These are phyloP conservation scores for Lymantria dispar DNA, from an alignment of 2,888 invertebrate species.

Conservation along the genomic window DNA sequence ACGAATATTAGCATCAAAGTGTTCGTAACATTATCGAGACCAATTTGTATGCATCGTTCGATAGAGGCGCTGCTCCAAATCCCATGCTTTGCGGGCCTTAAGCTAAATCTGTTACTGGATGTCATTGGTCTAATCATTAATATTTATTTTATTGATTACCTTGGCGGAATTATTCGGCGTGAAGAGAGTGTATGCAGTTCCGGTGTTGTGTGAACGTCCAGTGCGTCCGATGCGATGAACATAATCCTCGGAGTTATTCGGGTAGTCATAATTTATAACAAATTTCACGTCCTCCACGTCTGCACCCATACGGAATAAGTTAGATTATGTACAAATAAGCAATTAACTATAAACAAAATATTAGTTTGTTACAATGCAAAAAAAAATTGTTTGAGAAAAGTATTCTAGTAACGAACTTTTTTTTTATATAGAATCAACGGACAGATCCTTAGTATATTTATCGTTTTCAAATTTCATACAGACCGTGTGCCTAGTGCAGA, in stretches of 20 bases:
- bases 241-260: slow-evolving; percentile 98
- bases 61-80: too few relatives aligned
- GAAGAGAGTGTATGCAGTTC: slow-evolving; percentile 98
- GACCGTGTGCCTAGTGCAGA: too few relatives aligned
- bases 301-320: slow-evolving; percentile 60
- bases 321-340: slow-evolving; percentile 1
- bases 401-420: not conserved
- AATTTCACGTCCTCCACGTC: slow-evolving; percentile 99
- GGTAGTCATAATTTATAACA: slow-evolving; percentile 99
- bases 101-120: too few relatives aligned
- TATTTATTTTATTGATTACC: slow-evolving; percentile 50
- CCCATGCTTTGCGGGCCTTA: too few relatives aligned
- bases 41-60: too few relatives aligned
- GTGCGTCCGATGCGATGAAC: slow-evolving; percentile 98
- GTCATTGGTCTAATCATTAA: too few relatives aligned
- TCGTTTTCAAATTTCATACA: too few relatives aligned
- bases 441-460: too few relatives aligned
- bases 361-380: not conserved
- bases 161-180: slow-evolving; percentile 95
- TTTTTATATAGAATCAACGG: too few relatives aligned
- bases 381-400: slow-evolving; percentile 4
- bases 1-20: too few relatives aligned
- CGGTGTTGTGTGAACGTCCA: slow-evolving; percentile 95
- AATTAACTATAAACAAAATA: not conserved
- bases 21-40: too few relatives aligned